Evolutionary conservation across 2,797 vertebrate genomes (phyloP).

Genomic region (Gymnoscopelus braueri): DNA sequence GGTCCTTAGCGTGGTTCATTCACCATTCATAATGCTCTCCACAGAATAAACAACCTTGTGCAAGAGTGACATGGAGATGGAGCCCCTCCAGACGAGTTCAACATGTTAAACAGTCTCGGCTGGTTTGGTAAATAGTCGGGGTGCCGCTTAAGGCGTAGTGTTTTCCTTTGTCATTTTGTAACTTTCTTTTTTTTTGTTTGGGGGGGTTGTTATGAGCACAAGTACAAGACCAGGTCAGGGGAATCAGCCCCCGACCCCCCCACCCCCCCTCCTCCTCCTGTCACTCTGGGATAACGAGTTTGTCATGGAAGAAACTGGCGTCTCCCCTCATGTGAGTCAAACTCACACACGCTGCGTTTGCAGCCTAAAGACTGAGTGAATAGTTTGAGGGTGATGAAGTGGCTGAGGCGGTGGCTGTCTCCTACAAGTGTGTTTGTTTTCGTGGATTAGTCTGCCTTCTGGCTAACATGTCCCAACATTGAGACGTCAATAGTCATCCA

Average conservation of each 20-base stretch:
- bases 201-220: not conserved
- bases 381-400: constrained; percentile 67
- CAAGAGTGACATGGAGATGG: constrained; percentile 30
- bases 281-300: constrained; percentile 39
- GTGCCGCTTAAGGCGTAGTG: constrained; percentile 10
- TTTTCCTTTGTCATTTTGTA: constrained; percentile 48
- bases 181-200: constrained; percentile 9
- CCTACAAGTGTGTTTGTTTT: constrained; percentile 74
- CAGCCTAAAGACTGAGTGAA: constrained; percentile 52
- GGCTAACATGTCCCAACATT: constrained; percentile 62
- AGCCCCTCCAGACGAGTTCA: not conserved
- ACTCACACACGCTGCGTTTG: constrained; percentile 23
- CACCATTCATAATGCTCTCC: constrained; percentile 62
- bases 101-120: constrained; percentile 7
- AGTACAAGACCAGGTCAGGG: too few species aligned
- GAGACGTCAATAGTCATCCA: constrained; percentile 66
- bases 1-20: constrained; percentile 42
- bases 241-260: too few species aligned
- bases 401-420: constrained; percentile 68
- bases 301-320: constrained; percentile 13
- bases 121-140: constrained; percentile 31
- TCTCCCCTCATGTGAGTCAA: too few species aligned
- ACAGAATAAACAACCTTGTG: constrained; percentile 53
- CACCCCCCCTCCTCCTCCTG: constrained; percentile 17
- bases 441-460: constrained; percentile 60